A percentile compares a stretch with the other conserved stretches of the same genome.
phyloP scores from a whole-genome alignment of 1,140 invertebrate species.

The Portunus trituberculatus region DNA sequence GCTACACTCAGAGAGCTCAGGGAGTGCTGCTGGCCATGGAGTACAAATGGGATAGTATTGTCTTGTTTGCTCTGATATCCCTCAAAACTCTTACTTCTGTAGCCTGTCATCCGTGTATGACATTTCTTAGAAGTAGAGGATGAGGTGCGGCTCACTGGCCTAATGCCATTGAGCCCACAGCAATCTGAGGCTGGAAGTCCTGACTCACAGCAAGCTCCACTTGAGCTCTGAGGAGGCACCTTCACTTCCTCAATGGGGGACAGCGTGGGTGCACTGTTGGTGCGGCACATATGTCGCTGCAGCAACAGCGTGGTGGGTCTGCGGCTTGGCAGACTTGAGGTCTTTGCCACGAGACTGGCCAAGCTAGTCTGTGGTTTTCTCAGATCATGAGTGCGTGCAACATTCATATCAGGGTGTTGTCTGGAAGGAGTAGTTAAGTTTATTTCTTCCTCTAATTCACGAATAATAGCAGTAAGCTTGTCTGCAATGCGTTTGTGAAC shows the following conservation, averaged over 20 bases:
- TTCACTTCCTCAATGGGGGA: constrained; percentile 69
- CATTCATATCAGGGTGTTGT: background rate
- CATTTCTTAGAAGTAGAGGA: background rate
- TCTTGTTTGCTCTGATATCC: too few relatives aligned
- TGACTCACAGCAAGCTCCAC: background rate
- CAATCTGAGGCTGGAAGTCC: background rate
- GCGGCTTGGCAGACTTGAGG: background rate
- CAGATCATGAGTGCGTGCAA: background rate
- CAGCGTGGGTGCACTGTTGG: constrained; percentile 67
- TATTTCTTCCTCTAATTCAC: constrained; percentile 70
- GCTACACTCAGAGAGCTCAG: background rate
- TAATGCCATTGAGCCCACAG: background rate
- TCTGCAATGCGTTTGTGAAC: constrained; percentile 70
- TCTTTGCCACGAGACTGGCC: background rate
- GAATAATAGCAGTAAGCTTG: constrained; percentile 58
- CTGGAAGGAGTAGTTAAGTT: background rate
- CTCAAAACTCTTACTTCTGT: constrained; percentile 51
- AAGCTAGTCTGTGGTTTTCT: background rate
- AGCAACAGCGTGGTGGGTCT: constrained; percentile 55
- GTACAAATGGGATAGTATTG: too few relatives aligned
- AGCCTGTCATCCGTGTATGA: background rate
- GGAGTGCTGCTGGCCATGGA: background rate
- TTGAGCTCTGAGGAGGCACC: background rate
- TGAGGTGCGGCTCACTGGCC: background rate
- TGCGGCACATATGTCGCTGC: constrained; percentile 25